Evolutionary conservation across 2,113 vertebrate genomes (phyloP).

Genomic region (Peromyscus polionotus): DNA sequence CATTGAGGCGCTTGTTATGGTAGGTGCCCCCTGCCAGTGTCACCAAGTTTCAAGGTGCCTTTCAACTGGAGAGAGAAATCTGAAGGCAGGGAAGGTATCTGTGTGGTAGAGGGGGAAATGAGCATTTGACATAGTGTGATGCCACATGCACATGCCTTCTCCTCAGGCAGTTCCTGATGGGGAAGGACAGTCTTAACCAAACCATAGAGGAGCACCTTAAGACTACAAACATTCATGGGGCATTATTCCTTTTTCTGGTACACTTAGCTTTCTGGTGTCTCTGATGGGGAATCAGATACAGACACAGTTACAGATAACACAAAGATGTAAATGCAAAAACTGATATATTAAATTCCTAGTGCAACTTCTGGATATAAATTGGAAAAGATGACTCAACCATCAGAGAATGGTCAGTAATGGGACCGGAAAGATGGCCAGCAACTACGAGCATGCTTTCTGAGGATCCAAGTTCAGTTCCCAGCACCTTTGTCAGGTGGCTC

Average conservation of each 20-base stretch:
- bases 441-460: background rate
- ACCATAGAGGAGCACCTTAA: background rate
- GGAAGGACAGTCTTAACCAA: background rate
- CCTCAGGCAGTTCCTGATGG: background rate
- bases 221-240: background rate
- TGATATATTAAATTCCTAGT: background rate
- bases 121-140: background rate
- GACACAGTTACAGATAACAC: background rate
- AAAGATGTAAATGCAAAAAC: constrained; percentile 16
- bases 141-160: background rate
- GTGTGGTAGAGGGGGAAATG: background rate
- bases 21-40: background rate
- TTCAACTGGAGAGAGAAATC: background rate
- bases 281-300: background rate
- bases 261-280: background rate
- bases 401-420: background rate
- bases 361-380: constrained; percentile 20
- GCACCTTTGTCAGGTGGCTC: background rate
- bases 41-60: background rate
- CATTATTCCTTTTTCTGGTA: background rate
- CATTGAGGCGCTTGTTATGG: background rate
- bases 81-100: background rate
- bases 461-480: background rate
- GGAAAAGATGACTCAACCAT: constrained; percentile 19
- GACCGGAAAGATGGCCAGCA: background rate